Conservation (phyloP, 2,113 vertebrate species). For the Oncorhynchus gorbuscha region DNA sequence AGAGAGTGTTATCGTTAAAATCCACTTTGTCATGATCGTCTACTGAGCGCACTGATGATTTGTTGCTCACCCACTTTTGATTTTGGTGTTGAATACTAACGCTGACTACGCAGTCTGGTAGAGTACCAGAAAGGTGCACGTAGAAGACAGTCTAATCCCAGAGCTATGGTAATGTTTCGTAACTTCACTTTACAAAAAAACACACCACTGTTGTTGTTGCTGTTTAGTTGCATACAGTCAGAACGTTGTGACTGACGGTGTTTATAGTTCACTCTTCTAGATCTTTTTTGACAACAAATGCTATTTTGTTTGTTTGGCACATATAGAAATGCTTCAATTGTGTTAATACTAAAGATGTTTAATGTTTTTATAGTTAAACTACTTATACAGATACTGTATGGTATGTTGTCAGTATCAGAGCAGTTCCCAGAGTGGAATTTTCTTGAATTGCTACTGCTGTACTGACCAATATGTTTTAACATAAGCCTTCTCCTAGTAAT, state of each 20-base stretch:
- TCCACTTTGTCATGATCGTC: slow-evolving; percentile 79
- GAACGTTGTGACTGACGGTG: not conserved
- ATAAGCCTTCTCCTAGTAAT: not conserved
- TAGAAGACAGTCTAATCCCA: not conserved
- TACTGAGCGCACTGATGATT: slow-evolving; percentile 38
- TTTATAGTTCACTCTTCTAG: not conserved
- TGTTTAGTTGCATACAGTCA: no score
- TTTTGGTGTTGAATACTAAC: not conserved
- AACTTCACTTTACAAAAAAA: no score
- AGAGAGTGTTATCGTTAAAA: slow-evolving; percentile 9
- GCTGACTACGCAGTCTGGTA: not conserved
- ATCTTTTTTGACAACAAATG: not conserved
- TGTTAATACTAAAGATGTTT: not conserved
- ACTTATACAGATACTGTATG: not conserved
- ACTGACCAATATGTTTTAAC: not conserved
- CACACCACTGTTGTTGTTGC: not conserved
- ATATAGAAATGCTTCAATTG: not conserved
- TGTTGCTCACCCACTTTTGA: not conserved
- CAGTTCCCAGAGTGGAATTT: no score
- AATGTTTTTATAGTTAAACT: not conserved
- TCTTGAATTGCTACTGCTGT: not conserved
- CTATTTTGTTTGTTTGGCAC: no score
- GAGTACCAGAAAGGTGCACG: not conserved
- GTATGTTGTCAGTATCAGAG: no score
- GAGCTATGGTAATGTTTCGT: not conserved